Percentiles rank a stretch among this genome's conserved stretches.
These are phyloP conservation scores for Ascaphus truei DNA, from an alignment of 2,113 vertebrate genomes.

Conservation along the genomic window DNA sequence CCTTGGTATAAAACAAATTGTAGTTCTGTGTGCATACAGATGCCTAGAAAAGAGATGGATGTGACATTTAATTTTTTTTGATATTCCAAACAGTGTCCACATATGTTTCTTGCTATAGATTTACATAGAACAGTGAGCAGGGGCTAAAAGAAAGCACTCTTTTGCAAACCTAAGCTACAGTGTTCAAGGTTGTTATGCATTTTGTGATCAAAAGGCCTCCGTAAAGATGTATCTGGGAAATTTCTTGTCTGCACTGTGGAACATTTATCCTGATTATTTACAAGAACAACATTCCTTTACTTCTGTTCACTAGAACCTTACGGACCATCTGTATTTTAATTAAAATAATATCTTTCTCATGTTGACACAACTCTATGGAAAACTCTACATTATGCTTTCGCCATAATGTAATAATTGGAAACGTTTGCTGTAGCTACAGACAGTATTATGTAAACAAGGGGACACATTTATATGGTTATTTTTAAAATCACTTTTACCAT, in stretches of 20 bases:
- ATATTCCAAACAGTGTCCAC: neutral
- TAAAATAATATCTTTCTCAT: conserved; percentile 34
- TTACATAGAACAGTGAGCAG: neutral
- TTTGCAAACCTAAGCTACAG: neutral
- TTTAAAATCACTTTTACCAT: conserved; percentile 3
- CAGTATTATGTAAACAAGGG: neutral
- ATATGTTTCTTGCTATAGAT: conserved; percentile 20
- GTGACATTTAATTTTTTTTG: too few relatives aligned
- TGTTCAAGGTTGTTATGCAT: conserved; percentile 18
- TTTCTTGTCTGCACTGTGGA: conserved; percentile 31
- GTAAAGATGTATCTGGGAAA: conserved; percentile 32
- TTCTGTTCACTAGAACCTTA: conserved; percentile 22
- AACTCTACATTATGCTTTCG: neutral
- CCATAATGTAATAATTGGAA: conserved; percentile 11
- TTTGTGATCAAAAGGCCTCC: conserved; percentile 20
- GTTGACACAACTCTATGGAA: neutral
- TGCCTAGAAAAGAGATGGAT: too few relatives aligned
- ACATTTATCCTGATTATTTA: conserved; percentile 33
- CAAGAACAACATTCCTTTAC: conserved; percentile 29
- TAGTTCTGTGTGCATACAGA: too few relatives aligned
- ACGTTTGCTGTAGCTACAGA: neutral
- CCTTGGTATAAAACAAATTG: too few relatives aligned
- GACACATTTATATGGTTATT: neutral
- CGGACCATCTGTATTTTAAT: conserved; percentile 34
- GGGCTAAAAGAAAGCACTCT: neutral